These are phyloP conservation scores for Hipparchia sbordonii DNA, from an alignment of 2,888 invertebrate genomes.

Conservation along the genomic window DNA sequence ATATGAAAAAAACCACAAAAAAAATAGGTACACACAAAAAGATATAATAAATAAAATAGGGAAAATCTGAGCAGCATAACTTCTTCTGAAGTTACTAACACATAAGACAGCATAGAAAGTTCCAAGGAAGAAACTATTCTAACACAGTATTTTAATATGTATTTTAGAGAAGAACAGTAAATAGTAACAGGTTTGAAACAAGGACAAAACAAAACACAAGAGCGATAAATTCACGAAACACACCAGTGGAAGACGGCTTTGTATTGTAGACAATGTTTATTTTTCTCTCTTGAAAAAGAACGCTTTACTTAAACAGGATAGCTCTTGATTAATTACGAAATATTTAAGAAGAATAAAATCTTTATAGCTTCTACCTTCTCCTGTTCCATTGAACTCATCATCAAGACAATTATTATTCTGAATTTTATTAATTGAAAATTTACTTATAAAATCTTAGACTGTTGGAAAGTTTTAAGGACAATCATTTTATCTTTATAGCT, in stretches of 20 bases:
- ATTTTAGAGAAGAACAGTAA: not conserved
- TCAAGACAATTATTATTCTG: not conserved
- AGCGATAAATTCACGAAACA: slow-evolving; percentile 39
- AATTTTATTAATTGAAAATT: not conserved
- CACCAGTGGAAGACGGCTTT: slow-evolving; percentile 47
- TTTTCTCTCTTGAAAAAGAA: slow-evolving; percentile 10
- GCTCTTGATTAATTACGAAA: slow-evolving; percentile 22
- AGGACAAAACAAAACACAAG: slow-evolving; percentile 32
- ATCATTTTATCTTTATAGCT: too few relatives aligned
- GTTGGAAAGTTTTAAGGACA: too few relatives aligned
- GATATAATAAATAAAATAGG: not conserved
- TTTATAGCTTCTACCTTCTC: too few relatives aligned
- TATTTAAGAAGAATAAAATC: too few relatives aligned
- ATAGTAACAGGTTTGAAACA: slow-evolving; percentile 21
- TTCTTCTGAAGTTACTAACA: not conserved
- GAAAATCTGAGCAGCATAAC: not conserved
- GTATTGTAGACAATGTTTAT: slow-evolving; percentile 25
- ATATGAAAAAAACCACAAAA: slow-evolving; percentile 5
- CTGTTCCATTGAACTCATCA: not conserved
- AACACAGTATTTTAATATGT: slow-evolving; percentile 42
- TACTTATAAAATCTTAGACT: too few relatives aligned
- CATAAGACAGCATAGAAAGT: not conserved
- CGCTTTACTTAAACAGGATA: slow-evolving; percentile 25
- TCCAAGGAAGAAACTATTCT: slow-evolving; percentile 37
- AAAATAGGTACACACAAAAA: not conserved